phyloP scores from a whole-genome alignment of 2,888 invertebrate genomes.

The Hirtodrosophila cameraria region DNA sequence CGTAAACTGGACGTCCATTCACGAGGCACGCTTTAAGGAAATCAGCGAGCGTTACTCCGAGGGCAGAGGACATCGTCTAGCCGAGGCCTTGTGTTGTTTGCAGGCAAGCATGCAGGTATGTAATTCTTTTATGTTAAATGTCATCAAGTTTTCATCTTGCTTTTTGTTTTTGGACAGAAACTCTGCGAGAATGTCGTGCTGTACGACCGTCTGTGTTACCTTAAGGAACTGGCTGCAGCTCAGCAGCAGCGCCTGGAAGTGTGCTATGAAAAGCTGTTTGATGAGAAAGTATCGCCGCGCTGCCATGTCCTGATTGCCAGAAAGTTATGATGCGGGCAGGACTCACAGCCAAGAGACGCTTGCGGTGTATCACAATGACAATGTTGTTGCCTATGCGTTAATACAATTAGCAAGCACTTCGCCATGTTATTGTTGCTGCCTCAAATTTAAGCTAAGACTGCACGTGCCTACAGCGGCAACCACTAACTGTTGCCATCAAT shows the following conservation, averaged over 20 bases:
- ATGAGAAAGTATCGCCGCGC: conserved; percentile 88
- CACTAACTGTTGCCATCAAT: conserved; percentile 59
- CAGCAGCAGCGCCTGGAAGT: conserved; percentile 82
- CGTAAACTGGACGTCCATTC: conserved; percentile 62
- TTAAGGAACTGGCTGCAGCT: conserved; percentile 81
- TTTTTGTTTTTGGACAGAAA: conserved; percentile 83
- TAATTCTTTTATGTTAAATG: conserved; percentile 1
- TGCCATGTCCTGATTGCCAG: conserved; percentile 87
- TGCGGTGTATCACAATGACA: conserved; percentile 11
- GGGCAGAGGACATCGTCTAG: conserved; percentile 73
- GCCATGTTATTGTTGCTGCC: conserved; percentile 32
- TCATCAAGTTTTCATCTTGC: neutral
- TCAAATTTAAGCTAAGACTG: conserved; percentile 21
- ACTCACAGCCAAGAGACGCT: neutral
- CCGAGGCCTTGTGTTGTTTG: conserved; percentile 83
- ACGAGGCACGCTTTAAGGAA: conserved; percentile 57
- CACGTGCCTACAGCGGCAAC: conserved; percentile 10
- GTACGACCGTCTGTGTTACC: conserved; percentile 85
- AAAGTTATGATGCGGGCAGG: conserved; percentile 82
- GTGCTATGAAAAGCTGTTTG: conserved; percentile 86
- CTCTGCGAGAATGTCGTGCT: conserved; percentile 86
- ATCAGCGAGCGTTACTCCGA: conserved; percentile 54
- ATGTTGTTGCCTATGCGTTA: conserved; percentile 37
- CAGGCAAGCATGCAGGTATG: conserved; percentile 85
- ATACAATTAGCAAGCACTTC: conserved; percentile 62